These are phyloP conservation scores for Cheilosia grossa DNA, from an alignment of 2,888 invertebrate genomes.

Conservation along the genomic window DNA sequence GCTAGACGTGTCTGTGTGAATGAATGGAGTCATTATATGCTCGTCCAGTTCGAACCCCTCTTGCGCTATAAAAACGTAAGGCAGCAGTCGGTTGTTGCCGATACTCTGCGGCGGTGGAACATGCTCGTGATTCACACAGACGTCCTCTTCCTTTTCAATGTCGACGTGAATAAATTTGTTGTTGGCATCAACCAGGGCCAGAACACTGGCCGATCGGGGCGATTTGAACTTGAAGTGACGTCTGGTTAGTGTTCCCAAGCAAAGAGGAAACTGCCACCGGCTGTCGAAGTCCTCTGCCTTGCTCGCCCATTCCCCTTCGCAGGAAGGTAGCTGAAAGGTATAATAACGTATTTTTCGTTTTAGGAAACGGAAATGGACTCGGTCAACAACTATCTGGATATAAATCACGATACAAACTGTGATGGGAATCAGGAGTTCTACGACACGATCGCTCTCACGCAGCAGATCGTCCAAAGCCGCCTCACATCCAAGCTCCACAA, in stretches of 20 bases:
- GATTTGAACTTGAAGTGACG: conserved; percentile 68
- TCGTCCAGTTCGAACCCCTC: conserved; percentile 66
- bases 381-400: conserved; percentile 19
- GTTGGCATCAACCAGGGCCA: conserved; percentile 71
- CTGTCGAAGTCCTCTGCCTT: conserved; percentile 70
- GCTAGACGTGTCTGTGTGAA: conserved; percentile 32
- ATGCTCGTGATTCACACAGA: conserved; percentile 52
- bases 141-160: conserved; percentile 64
- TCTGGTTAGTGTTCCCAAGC: conserved; percentile 64
- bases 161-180: conserved; percentile 68
- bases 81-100: conserved; percentile 63
- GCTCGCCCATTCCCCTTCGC: conserved; percentile 67
- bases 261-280: conserved; percentile 71
- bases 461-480: conserved; percentile 60
- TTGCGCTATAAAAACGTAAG: conserved; percentile 72
- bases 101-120: conserved; percentile 62
- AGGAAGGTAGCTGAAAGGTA: conserved; percentile 45
- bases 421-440: conserved; percentile 48
- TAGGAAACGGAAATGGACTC: conserved; percentile 36
- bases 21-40: conserved; percentile 72
- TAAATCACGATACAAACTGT: neutral
- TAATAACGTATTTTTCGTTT: conserved; percentile 9
- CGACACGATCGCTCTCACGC: conserved; percentile 60
- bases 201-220: conserved; percentile 38
- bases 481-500: conserved; percentile 31